These are phyloP conservation scores for Acanthochromis polyacanthus DNA, from an alignment of 2,113 vertebrate genomes.

Conservation along the genomic window DNA sequence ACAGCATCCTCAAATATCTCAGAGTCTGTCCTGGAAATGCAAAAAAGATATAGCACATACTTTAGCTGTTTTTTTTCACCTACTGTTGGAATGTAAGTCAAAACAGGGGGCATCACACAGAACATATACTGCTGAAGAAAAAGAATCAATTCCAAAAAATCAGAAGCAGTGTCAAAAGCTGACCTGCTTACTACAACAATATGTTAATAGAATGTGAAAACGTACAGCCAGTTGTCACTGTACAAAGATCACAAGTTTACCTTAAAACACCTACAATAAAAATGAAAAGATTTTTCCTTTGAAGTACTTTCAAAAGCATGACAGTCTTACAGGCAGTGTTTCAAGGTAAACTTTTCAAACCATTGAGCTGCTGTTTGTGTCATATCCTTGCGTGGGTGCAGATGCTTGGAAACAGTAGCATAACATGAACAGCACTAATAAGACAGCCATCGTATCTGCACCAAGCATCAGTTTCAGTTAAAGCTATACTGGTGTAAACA, in stretches of 20 bases:
- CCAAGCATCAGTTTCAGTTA: background rate
- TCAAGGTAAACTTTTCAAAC: too few relatives aligned
- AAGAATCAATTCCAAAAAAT: background rate
- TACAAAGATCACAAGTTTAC: too few relatives aligned
- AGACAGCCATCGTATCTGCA: background rate
- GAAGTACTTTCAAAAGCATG: too few relatives aligned
- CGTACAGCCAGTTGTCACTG: too few relatives aligned
- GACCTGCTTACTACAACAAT: background rate
- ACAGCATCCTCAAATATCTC: constrained; percentile 98
- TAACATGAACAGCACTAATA: background rate
- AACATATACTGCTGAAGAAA: background rate
- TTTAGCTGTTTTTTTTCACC: background rate
- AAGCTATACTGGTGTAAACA: background rate
- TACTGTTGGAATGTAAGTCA: background rate
- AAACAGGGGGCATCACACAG: background rate
- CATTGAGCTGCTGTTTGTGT: too few relatives aligned
- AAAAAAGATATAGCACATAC: background rate
- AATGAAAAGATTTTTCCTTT: too few relatives aligned
- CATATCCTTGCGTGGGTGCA: too few relatives aligned
- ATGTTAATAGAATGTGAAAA: background rate
- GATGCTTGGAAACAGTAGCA: background rate
- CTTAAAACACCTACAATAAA: too few relatives aligned
- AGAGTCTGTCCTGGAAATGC: constrained; percentile 91
- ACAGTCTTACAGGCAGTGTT: too few relatives aligned
- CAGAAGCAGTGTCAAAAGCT: background rate